phyloP scores from a whole-genome alignment of 2,113 vertebrate genomes.

The Stictonetta naevosa region DNA sequence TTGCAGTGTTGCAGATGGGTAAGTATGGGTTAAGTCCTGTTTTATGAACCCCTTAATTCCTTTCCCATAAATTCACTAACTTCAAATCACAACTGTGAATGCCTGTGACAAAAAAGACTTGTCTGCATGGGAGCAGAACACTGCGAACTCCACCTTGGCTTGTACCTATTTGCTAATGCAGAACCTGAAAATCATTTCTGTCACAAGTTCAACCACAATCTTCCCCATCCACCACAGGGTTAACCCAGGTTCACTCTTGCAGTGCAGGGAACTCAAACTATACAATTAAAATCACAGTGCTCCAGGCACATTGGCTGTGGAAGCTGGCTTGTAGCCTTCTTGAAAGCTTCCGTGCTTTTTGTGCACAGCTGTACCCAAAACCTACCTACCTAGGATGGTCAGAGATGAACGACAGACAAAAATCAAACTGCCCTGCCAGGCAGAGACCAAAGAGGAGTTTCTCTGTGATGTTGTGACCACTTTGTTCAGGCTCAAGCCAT shows the following conservation, averaged over 20 bases:
- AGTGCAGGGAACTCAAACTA: background rate
- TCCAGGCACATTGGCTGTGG: background rate
- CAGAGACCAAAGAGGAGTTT: background rate
- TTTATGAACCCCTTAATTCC: constrained; percentile 53
- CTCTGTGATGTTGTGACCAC: background rate
- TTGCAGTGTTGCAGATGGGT: constrained; percentile 46
- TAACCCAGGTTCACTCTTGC: background rate
- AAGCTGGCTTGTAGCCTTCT: background rate
- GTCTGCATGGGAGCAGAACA: constrained; percentile 23
- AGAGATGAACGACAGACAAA: background rate
- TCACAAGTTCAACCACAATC: background rate
- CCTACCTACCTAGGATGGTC: accelerated
- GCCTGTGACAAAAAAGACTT: constrained; percentile 39
- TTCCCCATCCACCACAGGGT: background rate
- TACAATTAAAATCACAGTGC: background rate
- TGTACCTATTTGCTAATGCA: background rate
- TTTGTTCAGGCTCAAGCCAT: background rate
- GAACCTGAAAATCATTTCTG: background rate
- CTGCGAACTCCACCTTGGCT: background rate
- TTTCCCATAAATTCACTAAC: constrained; percentile 50
- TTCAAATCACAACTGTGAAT: constrained; percentile 28
- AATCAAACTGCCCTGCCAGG: background rate
- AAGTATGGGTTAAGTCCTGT: background rate
- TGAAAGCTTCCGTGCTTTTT: background rate
- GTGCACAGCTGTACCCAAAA: background rate